Conservation (phyloP, 2,113 vertebrate species). For the Gopherus flavomarginatus region DNA sequence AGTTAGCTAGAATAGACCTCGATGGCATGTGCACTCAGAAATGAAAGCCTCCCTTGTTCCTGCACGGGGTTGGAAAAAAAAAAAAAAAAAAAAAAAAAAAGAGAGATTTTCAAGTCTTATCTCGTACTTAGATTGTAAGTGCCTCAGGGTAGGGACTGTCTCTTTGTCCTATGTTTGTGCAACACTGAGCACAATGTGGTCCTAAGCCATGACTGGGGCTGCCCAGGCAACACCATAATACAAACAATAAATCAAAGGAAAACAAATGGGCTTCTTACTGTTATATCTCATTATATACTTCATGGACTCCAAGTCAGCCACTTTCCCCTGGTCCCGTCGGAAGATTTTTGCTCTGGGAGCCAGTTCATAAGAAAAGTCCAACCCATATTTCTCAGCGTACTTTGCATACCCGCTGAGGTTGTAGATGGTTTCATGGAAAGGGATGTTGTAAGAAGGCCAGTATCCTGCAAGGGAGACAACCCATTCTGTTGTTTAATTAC, state of each 20-base stretch:
- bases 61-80: background rate
- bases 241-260: slow-evolving; percentile 10
- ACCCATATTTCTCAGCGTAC: slow-evolving; percentile 82
- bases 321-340: slow-evolving; percentile 88
- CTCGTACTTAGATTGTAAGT: background rate
- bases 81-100: background rate
- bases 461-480: slow-evolving; percentile 82
- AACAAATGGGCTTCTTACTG: slow-evolving; percentile 78
- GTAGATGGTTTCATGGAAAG: slow-evolving; percentile 89
- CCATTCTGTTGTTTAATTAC: background rate
- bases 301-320: slow-evolving; percentile 83
- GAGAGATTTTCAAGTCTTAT: background rate
- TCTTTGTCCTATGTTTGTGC: background rate
- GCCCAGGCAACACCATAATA: background rate
- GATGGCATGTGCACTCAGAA: background rate
- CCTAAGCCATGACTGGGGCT: background rate
- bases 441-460: slow-evolving; percentile 93
- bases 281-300: slow-evolving; percentile 94
- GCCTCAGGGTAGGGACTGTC: background rate
- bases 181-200: background rate
- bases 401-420: slow-evolving; percentile 85
- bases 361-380: slow-evolving; percentile 91
- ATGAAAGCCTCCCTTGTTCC: background rate
- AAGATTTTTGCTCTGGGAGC: slow-evolving; percentile 93
- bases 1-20: background rate